Conservation (phyloP, 2,888 invertebrate genomes). For the Dascillus cervinus region DNA sequence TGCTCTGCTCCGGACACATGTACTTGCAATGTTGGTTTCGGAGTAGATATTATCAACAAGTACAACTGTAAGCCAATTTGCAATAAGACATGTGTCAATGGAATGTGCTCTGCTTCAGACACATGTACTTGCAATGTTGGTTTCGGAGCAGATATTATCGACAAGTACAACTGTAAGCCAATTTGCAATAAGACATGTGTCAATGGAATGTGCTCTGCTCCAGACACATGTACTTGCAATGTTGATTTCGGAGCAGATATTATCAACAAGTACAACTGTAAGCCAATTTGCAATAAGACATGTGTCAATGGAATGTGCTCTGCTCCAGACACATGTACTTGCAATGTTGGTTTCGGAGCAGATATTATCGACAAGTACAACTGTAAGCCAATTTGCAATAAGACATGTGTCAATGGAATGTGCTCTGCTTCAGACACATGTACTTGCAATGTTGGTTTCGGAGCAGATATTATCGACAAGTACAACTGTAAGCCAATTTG, state of each 20-base stretch:
- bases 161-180: conserved; percentile 2
- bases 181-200: not conserved
- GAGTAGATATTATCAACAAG: not conserved
- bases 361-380: conserved; percentile 2
- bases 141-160: conserved; percentile 1
- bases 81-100: conserved; percentile 4
- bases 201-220: not conserved
- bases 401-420: not conserved
- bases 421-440: not conserved
- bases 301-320: conserved; percentile 2
- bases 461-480: too few relatives aligned
- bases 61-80: conserved; percentile 8
- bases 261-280: conserved; percentile 2
- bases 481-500: too few relatives aligned
- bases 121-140: conserved; percentile 1
- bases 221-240: conserved; percentile 5
- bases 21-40: conserved; percentile 5
- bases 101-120: not conserved
- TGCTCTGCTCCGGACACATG: conserved; percentile 2
- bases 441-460: too few relatives aligned
- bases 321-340: not conserved
- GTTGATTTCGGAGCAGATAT: conserved; percentile 1
- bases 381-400: not conserved
- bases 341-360: conserved; percentile 1
- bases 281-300: conserved; percentile 2